Base-by-base conservation (phyloP, 92 coral and sea anemone species). In the Bergia sp. region DNA sequence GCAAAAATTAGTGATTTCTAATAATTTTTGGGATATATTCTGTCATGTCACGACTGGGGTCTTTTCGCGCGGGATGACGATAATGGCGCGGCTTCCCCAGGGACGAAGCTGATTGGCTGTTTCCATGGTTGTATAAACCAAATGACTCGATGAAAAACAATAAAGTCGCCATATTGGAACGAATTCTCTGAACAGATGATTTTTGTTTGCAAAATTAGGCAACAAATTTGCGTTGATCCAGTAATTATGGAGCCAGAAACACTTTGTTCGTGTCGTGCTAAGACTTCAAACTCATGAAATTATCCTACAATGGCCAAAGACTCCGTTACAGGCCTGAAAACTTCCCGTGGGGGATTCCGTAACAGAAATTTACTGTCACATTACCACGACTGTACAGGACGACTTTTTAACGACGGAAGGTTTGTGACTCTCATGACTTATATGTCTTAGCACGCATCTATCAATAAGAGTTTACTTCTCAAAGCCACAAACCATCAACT, bases 401-500 rank as follows among this genome's bases (percentile, higher is more conserved):
- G 96, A 37, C 91, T 95, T 13, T 93, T 95, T 76, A 67, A 77
- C 47, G 91, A 94, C 88, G 93, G 95, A 93, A 93, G 97, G 97
- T 94, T 44, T 85, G 77, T 44, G 36, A 49, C 20, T 77, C 21
- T 79, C 29, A 29, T 55, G 47, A 53, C 77, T 58, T 9, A 6
- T 9, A 6, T 39, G 78, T 39, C 41, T 50, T 18, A 67, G 77
- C 42, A 69, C 66, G 61, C 29, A 12, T 45, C 43, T 69, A n/a
- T 11, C 8, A 21, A 79, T 79, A 23, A 37, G 10, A 49, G 42
- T 12, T 44, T 6, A 1, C 18, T 58, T 0, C 40, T 23, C 47
- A 36, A 15, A 13, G 23, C 42, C 20, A 39, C 1, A 7, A 12
- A 42, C 73, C 45, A 38, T 29, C 45, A 81, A 41, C 29, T 39